Base-by-base conservation (phyloP, 2,888 invertebrate species). In the Caradrina clavipalpis region DNA sequence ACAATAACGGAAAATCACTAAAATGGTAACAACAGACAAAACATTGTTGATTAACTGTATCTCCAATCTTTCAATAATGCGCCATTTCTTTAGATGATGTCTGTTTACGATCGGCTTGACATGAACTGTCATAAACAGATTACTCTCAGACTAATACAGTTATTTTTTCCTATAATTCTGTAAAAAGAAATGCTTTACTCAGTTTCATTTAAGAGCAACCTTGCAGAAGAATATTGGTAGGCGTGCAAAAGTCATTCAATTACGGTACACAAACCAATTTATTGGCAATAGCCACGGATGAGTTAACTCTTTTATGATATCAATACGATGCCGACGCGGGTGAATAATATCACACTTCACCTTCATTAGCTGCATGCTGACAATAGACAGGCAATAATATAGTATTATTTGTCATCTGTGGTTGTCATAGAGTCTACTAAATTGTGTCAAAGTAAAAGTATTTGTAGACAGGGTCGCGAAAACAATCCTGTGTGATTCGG, bases 241-340 rank as follows among this genome's bases (percentile, higher is more conserved):
- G 71, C 49, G 60, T 69, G 64, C 31, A 62, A 62, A n/a, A 64
- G 57, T 60, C 73, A 73, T 82, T 68, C 78, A 76, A 80, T 82
- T 78, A 82, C 51, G 61, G 59, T 50, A 59, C 49, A 59, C 49
- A 64, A 80, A 73, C 57, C 70, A 82, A 80, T 82, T 83, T 78
- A 77, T 80, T 66, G 62, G 64, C 47, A 22, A 72, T 74, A 72
- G 63, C 49, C 62, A 69, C 50, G 54, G 72, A 64, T 73, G 70
- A 71, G 72, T 69, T 73, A 72, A 72, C 78, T 64, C 66, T 81
- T 81, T 77, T 82, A 80, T 75, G 80, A 71, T 75, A 76, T 66
- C 82, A 80, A 80, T 80, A 71, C 53, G 42, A 39, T 58, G 45
- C 5, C 19, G 13, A 50, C 55, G 42, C 56, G 39, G 50, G 50